phyloP scores from a whole-genome alignment of 2,888 invertebrate genomes.

The Tenthredo amoena region DNA sequence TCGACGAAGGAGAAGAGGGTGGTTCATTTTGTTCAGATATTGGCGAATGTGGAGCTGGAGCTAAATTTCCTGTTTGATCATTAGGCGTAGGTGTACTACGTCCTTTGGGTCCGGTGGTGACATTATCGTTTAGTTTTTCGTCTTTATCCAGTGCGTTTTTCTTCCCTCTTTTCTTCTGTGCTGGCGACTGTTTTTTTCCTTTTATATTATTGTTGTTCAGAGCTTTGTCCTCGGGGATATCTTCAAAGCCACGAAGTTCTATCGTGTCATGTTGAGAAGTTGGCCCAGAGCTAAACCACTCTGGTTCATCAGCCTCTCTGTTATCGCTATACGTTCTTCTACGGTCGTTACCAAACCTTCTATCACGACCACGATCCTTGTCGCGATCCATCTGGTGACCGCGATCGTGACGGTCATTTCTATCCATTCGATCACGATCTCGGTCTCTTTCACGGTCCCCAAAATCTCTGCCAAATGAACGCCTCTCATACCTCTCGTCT shows the following conservation, averaged over 20 bases:
- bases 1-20: slow-evolving; percentile 59
- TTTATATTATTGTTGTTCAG: slow-evolving; percentile 62
- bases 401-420: slow-evolving; percentile 65
- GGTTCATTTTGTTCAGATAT: slow-evolving; percentile 72
- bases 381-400: slow-evolving; percentile 74
- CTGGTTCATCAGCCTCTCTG: slow-evolving; percentile 89
- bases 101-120: slow-evolving; percentile 70
- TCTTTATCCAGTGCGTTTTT: slow-evolving; percentile 76
- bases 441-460: slow-evolving; percentile 72
- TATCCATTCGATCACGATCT: slow-evolving; percentile 64
- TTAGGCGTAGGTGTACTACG: slow-evolving; percentile 76
- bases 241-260: slow-evolving; percentile 95
- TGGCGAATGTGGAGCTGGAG: slow-evolving; percentile 74
- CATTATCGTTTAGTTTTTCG: slow-evolving; percentile 65
- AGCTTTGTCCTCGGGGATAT: slow-evolving; percentile 79
- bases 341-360: slow-evolving; percentile 80
- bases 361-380: slow-evolving; percentile 79
- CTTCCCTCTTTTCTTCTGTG: slow-evolving; percentile 78
- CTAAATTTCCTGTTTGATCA: slow-evolving; percentile 70
- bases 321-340: slow-evolving; percentile 79
- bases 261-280: slow-evolving; percentile 95
- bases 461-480: slow-evolving; percentile 82
- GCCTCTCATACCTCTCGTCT: slow-evolving; percentile 65
- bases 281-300: slow-evolving; percentile 95
- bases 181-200: slow-evolving; percentile 77